phyloP scores from a whole-genome alignment of 2,113 vertebrate genomes.

The Pyxicephalus adspersus region DNA sequence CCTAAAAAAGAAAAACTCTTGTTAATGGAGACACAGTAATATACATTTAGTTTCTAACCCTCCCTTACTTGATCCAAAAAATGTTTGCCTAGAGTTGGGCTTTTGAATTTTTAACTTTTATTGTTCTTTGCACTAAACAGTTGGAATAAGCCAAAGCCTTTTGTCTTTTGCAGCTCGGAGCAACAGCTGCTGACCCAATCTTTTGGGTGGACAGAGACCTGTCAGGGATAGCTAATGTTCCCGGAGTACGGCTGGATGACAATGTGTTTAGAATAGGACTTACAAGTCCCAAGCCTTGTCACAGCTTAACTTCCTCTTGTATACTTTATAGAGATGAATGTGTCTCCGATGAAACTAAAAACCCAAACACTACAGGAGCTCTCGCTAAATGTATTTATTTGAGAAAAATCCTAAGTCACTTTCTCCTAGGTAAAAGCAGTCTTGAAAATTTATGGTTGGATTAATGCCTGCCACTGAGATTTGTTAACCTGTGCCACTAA shows the following conservation, averaged over 20 bases:
- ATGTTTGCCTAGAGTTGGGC: no score
- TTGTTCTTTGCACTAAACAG: no score
- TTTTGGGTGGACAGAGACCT: not conserved
- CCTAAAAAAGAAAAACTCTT: no score
- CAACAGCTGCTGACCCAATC: no score
- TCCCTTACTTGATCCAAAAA: no score
- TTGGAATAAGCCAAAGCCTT: no score
- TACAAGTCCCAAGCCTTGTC: constrained; percentile 48
- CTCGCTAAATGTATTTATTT: constrained; percentile 56
- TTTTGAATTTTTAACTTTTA: no score
- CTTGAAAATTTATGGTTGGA: constrained; percentile 35
- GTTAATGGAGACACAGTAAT: no score
- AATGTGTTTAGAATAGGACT: constrained; percentile 54
- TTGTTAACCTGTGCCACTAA: constrained; percentile 11
- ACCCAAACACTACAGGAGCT: constrained; percentile 56
- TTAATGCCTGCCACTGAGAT: constrained; percentile 43
- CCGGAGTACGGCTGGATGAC: constrained; percentile 43
- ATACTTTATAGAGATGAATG: constrained; percentile 57
- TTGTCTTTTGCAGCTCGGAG: no score
- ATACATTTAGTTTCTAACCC: no score
- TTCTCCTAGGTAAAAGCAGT: constrained; percentile 56
- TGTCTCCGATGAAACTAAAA: constrained; percentile 57
- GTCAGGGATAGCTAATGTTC: constrained; percentile 39
- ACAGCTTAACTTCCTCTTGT: constrained; percentile 58
- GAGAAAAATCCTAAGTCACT: constrained; percentile 53